A percentile compares a stretch with the other conserved stretches of the same genome.
Conservation (phyloP, 2,888 invertebrate genomes). For the Rotaria magnacalcarata region DNA sequence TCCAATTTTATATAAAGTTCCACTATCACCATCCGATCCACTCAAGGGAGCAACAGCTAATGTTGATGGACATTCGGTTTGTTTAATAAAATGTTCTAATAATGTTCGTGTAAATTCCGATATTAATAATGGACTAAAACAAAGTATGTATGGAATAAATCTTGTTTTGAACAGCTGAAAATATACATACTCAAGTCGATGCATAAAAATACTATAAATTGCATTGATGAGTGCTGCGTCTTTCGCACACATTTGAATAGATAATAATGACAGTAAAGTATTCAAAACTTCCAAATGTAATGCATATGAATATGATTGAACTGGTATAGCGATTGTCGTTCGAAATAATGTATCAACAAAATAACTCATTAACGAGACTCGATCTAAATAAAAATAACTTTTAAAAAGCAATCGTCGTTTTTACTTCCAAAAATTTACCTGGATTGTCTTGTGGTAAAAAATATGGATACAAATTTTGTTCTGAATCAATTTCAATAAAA, state of each 20-base stretch:
- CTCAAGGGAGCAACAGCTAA: background rate
- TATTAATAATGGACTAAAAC: slow-evolving; percentile 4
- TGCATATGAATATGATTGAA: slow-evolving; percentile 46
- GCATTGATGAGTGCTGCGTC: slow-evolving; percentile 69
- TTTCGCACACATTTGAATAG: slow-evolving; percentile 70
- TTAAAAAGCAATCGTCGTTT: background rate
- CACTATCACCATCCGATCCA: background rate
- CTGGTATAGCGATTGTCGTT: slow-evolving; percentile 37
- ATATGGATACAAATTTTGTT: slow-evolving; percentile 69
- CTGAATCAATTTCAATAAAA: slow-evolving; percentile 80
- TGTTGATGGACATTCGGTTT: background rate
- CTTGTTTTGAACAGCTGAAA: too few relatives aligned
- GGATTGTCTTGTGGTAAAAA: slow-evolving; percentile 38
- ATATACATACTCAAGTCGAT: slow-evolving; percentile 51
- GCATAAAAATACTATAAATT: slow-evolving; percentile 65
- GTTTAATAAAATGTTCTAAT: slow-evolving; percentile 35
- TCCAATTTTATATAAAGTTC: slow-evolving; percentile 24
- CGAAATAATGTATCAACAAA: slow-evolving; percentile 40
- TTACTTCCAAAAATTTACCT: background rate
- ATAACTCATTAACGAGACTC: background rate
- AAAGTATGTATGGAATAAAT: background rate
- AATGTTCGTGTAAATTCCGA: slow-evolving; percentile 26
- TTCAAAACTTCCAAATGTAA: slow-evolving; percentile 74
- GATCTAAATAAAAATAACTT: background rate
- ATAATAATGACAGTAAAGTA: slow-evolving; percentile 77